These are phyloP conservation scores for Ciconia boyciana DNA, from an alignment of 2,113 vertebrate genomes.

Conservation along the genomic window DNA sequence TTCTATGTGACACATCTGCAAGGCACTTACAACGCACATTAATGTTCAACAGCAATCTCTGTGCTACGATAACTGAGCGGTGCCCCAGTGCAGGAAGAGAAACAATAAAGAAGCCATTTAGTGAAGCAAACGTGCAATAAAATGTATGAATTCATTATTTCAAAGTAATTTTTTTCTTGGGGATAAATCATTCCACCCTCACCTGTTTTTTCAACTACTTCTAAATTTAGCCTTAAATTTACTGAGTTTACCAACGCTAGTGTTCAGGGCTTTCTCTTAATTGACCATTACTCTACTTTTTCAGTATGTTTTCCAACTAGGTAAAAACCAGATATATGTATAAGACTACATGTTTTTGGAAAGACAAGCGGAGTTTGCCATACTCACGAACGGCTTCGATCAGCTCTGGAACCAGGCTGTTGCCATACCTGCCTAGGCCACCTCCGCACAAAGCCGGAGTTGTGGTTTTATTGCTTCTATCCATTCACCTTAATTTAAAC, in stretches of 20 bases:
- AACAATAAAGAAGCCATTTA: not conserved
- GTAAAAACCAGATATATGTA: not conserved
- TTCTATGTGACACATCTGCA: not conserved
- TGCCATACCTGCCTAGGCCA: not conserved
- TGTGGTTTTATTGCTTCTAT: not conserved
- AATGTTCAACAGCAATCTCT: not conserved
- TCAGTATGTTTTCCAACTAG: not conserved
- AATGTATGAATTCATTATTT: not conserved
- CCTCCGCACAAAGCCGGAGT: not conserved
- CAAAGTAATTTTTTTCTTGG: not conserved
- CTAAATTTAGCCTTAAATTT: not conserved
- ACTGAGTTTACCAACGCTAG: not conserved
- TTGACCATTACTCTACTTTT: not conserved
- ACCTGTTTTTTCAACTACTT: not conserved
- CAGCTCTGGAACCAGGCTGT: not conserved
- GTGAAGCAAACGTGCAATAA: not conserved
- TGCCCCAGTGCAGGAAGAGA: not conserved
- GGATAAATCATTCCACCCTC: not conserved
- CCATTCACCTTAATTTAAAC: not conserved
- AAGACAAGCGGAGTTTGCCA: not conserved
- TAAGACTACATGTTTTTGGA: not conserved
- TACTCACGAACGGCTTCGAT: not conserved
- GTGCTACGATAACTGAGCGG: accelerated
- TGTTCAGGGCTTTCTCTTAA: not conserved
- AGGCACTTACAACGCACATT: not conserved